Conservation (phyloP, 2,888 invertebrate species). For the Machimus atricapillus region DNA sequence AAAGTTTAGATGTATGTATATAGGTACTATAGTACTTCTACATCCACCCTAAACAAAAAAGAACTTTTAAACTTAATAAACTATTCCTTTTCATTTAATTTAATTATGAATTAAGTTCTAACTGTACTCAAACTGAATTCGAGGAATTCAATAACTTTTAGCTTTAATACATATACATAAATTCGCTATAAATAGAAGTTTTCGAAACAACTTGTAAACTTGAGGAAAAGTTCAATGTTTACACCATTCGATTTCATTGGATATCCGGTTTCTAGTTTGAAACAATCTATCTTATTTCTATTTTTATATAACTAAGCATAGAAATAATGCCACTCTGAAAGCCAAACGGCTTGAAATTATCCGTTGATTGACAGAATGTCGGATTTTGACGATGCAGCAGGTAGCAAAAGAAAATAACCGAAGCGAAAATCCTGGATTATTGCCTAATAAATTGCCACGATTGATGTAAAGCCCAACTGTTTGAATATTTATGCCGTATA, state of each 20-base stretch:
- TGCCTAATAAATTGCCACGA: not conserved
- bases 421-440: not conserved
- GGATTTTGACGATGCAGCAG: not conserved
- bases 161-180: not conserved
- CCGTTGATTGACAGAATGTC: not conserved
- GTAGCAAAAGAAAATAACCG: not conserved
- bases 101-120: no score
- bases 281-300: not conserved
- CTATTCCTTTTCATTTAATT: no score
- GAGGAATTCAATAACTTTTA: not conserved
- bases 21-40: no score
- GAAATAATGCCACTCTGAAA: not conserved
- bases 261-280: not conserved
- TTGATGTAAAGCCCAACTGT: not conserved
- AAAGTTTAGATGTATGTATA: no score
- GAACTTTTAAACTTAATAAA: no score
- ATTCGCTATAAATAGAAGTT: not conserved
- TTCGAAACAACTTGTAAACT: not conserved
- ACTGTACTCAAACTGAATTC: no score
- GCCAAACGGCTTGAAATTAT: not conserved
- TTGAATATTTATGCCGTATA: not conserved
- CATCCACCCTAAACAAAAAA: no score
- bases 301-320: not conserved
- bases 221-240: not conserved
- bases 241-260: not conserved